Evolutionary conservation across 2,797 vertebrate genomes (phyloP).

Genomic region (Hyperoplus lanceolatus): DNA sequence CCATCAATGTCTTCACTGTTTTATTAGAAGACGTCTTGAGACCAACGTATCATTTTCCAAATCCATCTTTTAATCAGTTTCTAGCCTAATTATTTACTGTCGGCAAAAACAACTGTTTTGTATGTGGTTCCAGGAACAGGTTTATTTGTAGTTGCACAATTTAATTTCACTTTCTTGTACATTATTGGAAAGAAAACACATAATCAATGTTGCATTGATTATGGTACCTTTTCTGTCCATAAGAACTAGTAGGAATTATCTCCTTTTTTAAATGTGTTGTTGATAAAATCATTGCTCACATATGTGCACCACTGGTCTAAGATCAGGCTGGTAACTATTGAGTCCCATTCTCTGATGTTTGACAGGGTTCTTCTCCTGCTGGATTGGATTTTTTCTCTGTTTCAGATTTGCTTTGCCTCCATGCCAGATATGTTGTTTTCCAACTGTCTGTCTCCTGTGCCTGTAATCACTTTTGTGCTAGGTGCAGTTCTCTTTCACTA

Average conservation of each 20-base stretch:
- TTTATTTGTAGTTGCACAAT: neutral
- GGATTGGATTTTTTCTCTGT: neutral
- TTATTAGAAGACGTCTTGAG: neutral
- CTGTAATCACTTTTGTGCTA: neutral
- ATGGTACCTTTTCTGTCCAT: neutral
- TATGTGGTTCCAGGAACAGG: neutral
- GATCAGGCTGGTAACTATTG: neutral
- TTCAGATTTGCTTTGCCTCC: neutral
- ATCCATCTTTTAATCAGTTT: neutral
- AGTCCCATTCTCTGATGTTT: neutral
- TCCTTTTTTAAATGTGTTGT: neutral
- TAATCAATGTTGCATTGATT: neutral
- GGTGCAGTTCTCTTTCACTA: conserved; percentile 11
- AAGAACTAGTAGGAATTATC: neutral
- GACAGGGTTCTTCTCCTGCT: neutral
- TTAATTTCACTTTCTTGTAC: neutral
- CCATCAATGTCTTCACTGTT: neutral
- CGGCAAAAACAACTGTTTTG: neutral
- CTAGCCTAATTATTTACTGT: conserved; percentile 14
- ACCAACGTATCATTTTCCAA: conserved; percentile 1
- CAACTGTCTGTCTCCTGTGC: conserved; percentile 6
- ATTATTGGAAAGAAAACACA: neutral
- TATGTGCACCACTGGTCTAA: too few species aligned
- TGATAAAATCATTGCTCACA: neutral
- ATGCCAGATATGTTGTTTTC: neutral